These are phyloP conservation scores for Salminus brasiliensis DNA, from an alignment of 2,113 vertebrate genomes.

Conservation along the genomic window DNA sequence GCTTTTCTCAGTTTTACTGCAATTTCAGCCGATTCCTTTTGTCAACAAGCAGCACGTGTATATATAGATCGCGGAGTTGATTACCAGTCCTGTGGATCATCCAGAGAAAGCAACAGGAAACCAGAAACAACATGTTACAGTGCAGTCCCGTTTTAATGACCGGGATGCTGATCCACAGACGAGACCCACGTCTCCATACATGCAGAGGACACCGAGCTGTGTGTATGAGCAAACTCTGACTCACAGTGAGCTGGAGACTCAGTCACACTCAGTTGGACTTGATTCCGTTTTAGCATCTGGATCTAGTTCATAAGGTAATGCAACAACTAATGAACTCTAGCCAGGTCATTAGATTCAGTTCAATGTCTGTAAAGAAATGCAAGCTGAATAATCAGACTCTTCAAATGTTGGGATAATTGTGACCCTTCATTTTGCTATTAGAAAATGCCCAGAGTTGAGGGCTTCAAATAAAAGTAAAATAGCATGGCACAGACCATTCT, in stretches of 20 bases:
- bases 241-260: conserved; percentile 27
- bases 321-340: conserved; percentile 11
- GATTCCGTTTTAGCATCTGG: conserved; percentile 28
- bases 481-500: not conserved
- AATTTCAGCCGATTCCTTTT: conserved; percentile 59
- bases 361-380: not conserved
- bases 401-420: not conserved
- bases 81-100: conserved; percentile 55
- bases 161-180: conserved; percentile 32
- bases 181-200: conserved; percentile 19
- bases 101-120: conserved; percentile 52
- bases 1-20: conserved; percentile 57
- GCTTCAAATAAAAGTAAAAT: conserved; percentile 12
- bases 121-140: conserved; percentile 54
- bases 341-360: conserved; percentile 28
- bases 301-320: conserved; percentile 16
- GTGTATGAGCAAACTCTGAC: conserved; percentile 45
- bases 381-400: not conserved
- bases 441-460: not conserved
- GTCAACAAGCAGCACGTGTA: conserved; percentile 62
- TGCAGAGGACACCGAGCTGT: conserved; percentile 29
- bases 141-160: conserved; percentile 55
- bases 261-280: conserved; percentile 9
- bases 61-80: conserved; percentile 62
- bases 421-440: not conserved